Evolutionary conservation across 2,888 invertebrate genomes (phyloP), one percentile per base, ranked within the genome.

Genomic region (Punctoribates punctum): DNA sequence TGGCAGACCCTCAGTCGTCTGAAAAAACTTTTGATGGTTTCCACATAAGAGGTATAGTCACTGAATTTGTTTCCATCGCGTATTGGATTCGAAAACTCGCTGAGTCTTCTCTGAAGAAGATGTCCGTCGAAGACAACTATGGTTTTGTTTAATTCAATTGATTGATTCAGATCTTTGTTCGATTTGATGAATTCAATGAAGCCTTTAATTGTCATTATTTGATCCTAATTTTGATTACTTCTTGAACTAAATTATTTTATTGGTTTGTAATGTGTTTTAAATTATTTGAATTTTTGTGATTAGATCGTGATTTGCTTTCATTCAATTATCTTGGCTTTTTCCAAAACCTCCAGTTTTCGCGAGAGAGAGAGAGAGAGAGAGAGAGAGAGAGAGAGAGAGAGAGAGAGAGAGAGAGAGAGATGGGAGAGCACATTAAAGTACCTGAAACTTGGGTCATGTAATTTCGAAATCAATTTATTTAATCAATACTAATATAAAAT

Each of bases 381-480:
- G 60, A 60, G 60, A 60, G 60, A 60, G 60, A 60, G 60, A 60
- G 60, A 60, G 60, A 60, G 60, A 60, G 60, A 60, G 60, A 60
- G 60, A 60, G 60, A 60, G 60, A 60, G 60, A 60, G 27, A 60
- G 60, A 27, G 60, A 27, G 27, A 23, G 23, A 23, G 27, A 15
- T 23, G 60, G 25, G 23, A n/a, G n/a, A n/a, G n/a, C n/a, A n/a
- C n/a, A n/a, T n/a, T n/a, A n/a, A n/a, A n/a, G n/a, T n/a, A n/a
- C n/a, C n/a, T n/a, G n/a, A n/a, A n/a, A n/a, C n/a, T n/a, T n/a
- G n/a, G n/a, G n/a, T n/a, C n/a, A n/a, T n/a, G n/a, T n/a, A n/a
- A n/a, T n/a, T n/a, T n/a, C n/a, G n/a, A n/a, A n/a, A n/a, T n/a
- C n/a, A n/a, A n/a, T n/a, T n/a, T n/a, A n/a, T n/a, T n/a, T n/a